Conservation (phyloP, 1,140 invertebrate genomes). For the Drosophila kurseongensis region DNA sequence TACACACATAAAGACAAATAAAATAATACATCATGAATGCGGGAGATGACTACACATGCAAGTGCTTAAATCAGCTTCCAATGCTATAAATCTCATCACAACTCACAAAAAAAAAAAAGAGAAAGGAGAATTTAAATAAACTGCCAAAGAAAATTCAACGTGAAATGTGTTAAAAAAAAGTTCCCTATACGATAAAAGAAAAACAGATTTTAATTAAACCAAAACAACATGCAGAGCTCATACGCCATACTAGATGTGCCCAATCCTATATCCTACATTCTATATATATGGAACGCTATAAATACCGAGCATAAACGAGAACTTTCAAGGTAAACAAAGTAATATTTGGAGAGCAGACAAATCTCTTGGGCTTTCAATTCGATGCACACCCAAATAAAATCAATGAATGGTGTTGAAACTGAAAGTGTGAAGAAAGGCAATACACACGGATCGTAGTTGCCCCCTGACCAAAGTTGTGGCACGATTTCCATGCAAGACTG, state of each 20-base stretch:
- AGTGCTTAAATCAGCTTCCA: constrained; percentile 49
- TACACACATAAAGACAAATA: constrained; percentile 17
- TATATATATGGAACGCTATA: constrained; percentile 53
- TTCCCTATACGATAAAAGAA: constrained; percentile 44
- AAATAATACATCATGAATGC: constrained; percentile 31
- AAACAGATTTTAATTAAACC: constrained; percentile 76
- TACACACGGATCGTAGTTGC: neutral
- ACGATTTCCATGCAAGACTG: constrained; percentile 61
- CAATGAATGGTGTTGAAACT: constrained; percentile 32
- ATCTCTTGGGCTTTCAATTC: constrained; percentile 50
- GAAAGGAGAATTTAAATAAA: constrained; percentile 39
- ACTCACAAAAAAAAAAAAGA: constrained; percentile 30
- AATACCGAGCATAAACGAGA: constrained; percentile 59
- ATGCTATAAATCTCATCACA: constrained; percentile 63
- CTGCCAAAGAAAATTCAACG: constrained; percentile 55
- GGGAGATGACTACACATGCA: constrained; percentile 46
- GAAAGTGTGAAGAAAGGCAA: constrained; percentile 43
- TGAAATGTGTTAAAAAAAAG: constrained; percentile 72
- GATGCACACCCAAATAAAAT: constrained; percentile 26
- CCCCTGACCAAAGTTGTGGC: constrained; percentile 23
- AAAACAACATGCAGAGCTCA: constrained; percentile 59
- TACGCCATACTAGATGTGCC: constrained; percentile 29
- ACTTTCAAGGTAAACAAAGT: constrained; percentile 80
- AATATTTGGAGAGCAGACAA: constrained; percentile 60
- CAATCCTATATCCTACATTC: constrained; percentile 27